Evolutionary conservation across 1,140 invertebrate genomes (phyloP).

Genomic region (Sinonovacula constricta): DNA sequence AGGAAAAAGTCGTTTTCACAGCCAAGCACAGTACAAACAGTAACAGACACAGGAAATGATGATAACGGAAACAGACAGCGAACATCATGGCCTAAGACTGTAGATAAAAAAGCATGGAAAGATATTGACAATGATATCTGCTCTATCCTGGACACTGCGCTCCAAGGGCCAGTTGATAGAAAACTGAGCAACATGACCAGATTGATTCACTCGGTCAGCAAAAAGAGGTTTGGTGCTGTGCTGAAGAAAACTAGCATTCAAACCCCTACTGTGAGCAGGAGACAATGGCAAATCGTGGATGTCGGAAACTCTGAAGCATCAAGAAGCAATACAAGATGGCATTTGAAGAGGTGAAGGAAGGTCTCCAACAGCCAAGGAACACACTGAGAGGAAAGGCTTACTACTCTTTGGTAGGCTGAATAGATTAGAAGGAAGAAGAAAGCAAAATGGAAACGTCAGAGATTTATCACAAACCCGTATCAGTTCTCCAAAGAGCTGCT

Average conservation of each 20-base stretch:
- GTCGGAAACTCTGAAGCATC: background rate
- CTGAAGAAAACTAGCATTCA: background rate
- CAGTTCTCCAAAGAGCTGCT: conserved; percentile 1
- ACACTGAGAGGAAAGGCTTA: background rate
- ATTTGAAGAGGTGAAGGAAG: conserved; percentile 7
- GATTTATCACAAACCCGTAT: conserved; percentile 2
- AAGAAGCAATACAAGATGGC: conserved; percentile 8
- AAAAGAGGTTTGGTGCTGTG: conserved; percentile 8
- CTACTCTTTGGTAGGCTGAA: no score
- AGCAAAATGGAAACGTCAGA: background rate
- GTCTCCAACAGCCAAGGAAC: conserved; percentile 8
- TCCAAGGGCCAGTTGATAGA: conserved; percentile 12
- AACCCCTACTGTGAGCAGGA: conserved; percentile 8
- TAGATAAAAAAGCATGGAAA: conserved; percentile 19
- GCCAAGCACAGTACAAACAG: no score
- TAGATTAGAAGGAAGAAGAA: conserved; percentile 9
- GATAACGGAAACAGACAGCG: background rate
- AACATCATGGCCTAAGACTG: conserved; percentile 10
- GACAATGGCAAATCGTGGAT: conserved; percentile 4
- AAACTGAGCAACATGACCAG: conserved; percentile 1
- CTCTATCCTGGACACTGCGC: background rate
- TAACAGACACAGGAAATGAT: no score
- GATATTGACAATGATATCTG: conserved; percentile 12
- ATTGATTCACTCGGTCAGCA: conserved; percentile 1
- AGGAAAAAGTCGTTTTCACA: no score